A percentile compares a stretch with the other conserved stretches of the same genome.
Conservation (phyloP, 2,113 vertebrate genomes). For the Corvus cornix region DNA sequence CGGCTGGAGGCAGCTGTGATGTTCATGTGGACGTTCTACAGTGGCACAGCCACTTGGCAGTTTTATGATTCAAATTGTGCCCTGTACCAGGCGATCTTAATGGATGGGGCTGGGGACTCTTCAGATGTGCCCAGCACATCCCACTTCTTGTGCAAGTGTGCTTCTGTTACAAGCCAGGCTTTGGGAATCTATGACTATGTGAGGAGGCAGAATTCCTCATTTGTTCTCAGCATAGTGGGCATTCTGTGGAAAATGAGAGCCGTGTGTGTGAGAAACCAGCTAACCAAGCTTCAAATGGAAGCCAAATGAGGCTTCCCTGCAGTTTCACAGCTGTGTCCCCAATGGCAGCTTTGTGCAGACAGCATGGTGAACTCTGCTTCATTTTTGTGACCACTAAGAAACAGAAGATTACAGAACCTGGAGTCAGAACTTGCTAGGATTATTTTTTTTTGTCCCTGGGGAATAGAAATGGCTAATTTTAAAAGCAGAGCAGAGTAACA, state of each 20-base stretch:
- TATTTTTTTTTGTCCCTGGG: not conserved
- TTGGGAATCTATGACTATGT: not conserved
- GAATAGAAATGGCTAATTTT: constrained; percentile 12
- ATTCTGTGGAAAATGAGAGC: constrained; percentile 43
- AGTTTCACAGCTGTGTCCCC: constrained; percentile 46
- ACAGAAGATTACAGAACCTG: not conserved
- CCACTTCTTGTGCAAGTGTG: not conserved
- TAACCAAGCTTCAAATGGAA: constrained; percentile 58
- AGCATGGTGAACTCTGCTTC: constrained; percentile 10
- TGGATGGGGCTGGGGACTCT: not conserved
- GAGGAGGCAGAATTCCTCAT: constrained; percentile 36
- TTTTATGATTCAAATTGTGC: not conserved
- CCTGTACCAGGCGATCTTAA: not conserved
- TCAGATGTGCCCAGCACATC: not conserved
- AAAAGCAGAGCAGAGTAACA: not conserved
- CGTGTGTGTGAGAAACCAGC: constrained; percentile 31
- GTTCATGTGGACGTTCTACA: not conserved
- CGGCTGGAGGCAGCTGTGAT: not conserved
- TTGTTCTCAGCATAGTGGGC: constrained; percentile 29
- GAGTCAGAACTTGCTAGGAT: not conserved
- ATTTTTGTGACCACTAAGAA: constrained; percentile 11
- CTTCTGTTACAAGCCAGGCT: not conserved
- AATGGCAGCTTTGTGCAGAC: not conserved
- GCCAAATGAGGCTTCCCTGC: constrained; percentile 46
- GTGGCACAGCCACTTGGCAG: not conserved